Conservation (phyloP, 2,113 vertebrate species). For the Melanotaenia duboulayi region DNA sequence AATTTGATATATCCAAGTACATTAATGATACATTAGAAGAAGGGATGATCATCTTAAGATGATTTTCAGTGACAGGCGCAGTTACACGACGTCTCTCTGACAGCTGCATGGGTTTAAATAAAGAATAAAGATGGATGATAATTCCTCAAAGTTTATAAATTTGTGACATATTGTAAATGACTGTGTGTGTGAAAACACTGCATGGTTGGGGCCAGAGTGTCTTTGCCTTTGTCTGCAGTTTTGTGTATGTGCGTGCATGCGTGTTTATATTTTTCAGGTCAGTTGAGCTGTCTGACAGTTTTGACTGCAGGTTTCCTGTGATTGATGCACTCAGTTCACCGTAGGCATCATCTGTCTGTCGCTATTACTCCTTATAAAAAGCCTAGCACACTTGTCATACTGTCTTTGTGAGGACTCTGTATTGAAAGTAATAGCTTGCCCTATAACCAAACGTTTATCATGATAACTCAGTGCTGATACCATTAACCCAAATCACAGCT, state of each 20-base stretch:
- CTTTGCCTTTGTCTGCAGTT: not conserved
- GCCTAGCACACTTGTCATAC: too few species aligned
- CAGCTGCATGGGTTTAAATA: too few species aligned
- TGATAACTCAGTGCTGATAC: too few species aligned
- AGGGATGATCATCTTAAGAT: not conserved
- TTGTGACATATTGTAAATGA: not conserved
- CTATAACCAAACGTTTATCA: too few species aligned
- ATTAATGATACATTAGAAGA: not conserved
- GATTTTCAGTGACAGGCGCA: not conserved
- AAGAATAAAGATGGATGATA: not conserved
- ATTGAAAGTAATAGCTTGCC: too few species aligned
- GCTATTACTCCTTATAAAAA: not conserved
- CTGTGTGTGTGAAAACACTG: not conserved
- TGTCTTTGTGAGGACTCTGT: too few species aligned
- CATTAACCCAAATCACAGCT: not conserved
- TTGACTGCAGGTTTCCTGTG: conserved; percentile 18
- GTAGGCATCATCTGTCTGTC: conserved; percentile 14
- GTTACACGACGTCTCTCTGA: not conserved
- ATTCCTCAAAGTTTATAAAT: not conserved
- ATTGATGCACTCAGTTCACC: conserved; percentile 35
- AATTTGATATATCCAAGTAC: not conserved
- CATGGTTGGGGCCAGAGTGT: not conserved
- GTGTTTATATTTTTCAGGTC: conserved; percentile 46
- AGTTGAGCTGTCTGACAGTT: conserved; percentile 37
- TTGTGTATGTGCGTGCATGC: conserved; percentile 2